Conservation (phyloP, 2,113 vertebrate genomes). For the Puntigrus tetrazona region DNA sequence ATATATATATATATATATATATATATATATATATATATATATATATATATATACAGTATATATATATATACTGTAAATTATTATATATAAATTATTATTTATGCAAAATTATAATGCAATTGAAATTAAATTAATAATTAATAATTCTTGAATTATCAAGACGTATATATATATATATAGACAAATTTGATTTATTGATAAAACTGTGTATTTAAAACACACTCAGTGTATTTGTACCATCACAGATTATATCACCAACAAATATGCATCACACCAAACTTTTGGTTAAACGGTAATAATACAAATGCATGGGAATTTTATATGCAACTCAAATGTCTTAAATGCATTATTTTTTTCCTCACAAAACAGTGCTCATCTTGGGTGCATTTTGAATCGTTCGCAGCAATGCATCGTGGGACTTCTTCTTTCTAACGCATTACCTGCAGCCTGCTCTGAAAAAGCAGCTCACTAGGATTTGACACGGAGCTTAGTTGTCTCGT, state of each 20-base stretch:
- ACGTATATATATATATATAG: not conserved
- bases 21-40: too few species aligned
- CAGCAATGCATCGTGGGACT: not conserved
- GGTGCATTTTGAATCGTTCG: not conserved
- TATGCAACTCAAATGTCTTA: not conserved
- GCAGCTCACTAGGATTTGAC: not conserved
- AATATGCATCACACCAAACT: not conserved
- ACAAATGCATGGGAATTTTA: not conserved
- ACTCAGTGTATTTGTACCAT: not conserved
- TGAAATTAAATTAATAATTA: not conserved
- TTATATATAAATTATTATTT: not conserved
- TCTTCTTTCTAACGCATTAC: not conserved
- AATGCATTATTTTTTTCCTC: too few species aligned
- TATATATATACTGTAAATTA: too few species aligned
- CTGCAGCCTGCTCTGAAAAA: not conserved
- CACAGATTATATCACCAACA: not conserved
- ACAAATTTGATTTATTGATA: not conserved
- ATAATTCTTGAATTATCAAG: not conserved
- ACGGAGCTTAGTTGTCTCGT: slow-evolving; percentile 61
- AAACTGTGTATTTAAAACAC: not conserved
- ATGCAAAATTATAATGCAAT: not conserved
- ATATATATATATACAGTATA: too few species aligned
- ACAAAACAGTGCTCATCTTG: not conserved
- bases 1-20: too few species aligned
- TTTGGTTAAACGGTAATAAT: not conserved